phyloP scores from a whole-genome alignment of 1,140 invertebrate species.

The Whitmania pigra region DNA sequence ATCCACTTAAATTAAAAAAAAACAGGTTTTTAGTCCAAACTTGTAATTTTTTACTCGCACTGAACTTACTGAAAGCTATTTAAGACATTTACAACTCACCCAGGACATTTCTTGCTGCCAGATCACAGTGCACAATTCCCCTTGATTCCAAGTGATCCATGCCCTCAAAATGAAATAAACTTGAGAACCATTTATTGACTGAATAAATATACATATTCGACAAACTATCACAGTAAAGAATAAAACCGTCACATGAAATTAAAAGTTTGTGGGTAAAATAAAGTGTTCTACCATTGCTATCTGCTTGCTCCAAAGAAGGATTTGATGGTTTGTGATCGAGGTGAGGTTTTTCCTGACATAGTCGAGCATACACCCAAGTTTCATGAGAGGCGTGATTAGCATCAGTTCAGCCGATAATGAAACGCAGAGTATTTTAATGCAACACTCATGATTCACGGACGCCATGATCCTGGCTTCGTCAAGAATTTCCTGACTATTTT shows the following conservation, averaged over 20 bases:
- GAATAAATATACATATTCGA: not conserved
- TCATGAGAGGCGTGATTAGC: slow-evolving; percentile 93
- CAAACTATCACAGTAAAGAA: not conserved
- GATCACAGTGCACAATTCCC: slow-evolving; percentile 82
- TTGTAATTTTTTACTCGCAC: not conserved
- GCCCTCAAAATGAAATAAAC: slow-evolving; percentile 39
- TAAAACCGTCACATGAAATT: not conserved
- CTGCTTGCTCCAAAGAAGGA: slow-evolving; percentile 94
- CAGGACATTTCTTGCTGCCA: slow-evolving; percentile 86
- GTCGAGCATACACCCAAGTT: slow-evolving; percentile 81
- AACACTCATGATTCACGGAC: slow-evolving; percentile 84
- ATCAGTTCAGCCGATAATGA: slow-evolving; percentile 91
- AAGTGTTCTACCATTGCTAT: slow-evolving; percentile 56
- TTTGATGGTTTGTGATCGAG: slow-evolving; percentile 81
- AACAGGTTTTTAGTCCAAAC: not conserved
- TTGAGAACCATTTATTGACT: not conserved
- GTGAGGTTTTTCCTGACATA: slow-evolving; percentile 83
- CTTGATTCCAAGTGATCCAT: slow-evolving; percentile 94
- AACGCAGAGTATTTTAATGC: slow-evolving; percentile 81
- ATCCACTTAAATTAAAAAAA: slow-evolving; percentile 56
- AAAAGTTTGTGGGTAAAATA: not conserved
- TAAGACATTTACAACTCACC: not conserved
- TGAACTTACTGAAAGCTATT: not conserved
- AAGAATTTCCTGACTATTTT: slow-evolving; percentile 75
- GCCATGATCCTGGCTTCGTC: slow-evolving; percentile 98